Base-by-base conservation (phyloP, 2,113 vertebrate species). In the Gallinago undulata region DNA sequence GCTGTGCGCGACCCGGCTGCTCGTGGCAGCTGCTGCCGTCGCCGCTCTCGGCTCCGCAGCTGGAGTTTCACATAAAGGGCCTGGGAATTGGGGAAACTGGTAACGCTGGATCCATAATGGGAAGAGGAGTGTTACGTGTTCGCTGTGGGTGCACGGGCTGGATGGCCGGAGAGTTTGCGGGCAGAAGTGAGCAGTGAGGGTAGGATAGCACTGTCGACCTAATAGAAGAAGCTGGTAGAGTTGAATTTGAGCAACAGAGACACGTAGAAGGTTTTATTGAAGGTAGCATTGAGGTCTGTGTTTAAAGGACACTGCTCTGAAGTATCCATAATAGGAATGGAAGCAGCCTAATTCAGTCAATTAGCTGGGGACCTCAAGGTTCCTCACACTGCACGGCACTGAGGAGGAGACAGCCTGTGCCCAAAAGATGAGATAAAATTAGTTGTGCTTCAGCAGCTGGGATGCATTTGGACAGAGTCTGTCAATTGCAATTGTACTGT, bases 141-240 rank as follows among this genome's bases (percentile, higher is more conserved):
- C 53, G 63, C 50, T 87, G 41, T 0, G 7, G 75, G 16, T 64
- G 55, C 35, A 11, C 2, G 37, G 53, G 50, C 51, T 35, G 68
- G 45, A 53, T 1, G 7, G 45, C 66, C 69, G 74, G 62, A 63
- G 70, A 27, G 59, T 57, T 68, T 53, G 31, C 57, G 6, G 16
- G 48, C 70, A 73, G 48, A 75, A 89, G 30, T 23, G 31, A 87
- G 51, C 3, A 5, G 50, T 16, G 7, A 1, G 6, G 53, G 19
- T 66, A 10, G 4, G 3, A 6, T 13, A 50, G n/a, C 33, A 2
- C 57, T 77, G 45, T 37, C 0, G 0, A 64, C 23, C 31, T 41
- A 19, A 13, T 3, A 82, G 81, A 57, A 45, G 51, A 13, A 74
- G 18, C 62, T 33, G 21, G 7, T 84, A 10, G 35, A 10, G 37